Evolutionary conservation across 2,113 vertebrate genomes (phyloP).

Genomic region (Thunnus maccoyii): DNA sequence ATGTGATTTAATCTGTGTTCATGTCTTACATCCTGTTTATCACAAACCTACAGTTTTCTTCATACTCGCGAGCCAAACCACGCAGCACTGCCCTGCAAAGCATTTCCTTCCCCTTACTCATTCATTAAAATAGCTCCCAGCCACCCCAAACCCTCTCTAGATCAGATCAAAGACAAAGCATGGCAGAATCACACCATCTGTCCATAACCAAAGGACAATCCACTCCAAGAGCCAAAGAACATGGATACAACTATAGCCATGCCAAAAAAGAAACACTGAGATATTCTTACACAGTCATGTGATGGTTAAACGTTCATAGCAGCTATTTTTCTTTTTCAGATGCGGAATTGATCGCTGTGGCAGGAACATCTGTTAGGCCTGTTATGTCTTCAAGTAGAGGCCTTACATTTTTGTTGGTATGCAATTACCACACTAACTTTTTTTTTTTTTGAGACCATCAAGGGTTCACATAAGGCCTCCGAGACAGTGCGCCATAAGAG

Average conservation of each 20-base stretch:
- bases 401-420: constrained; percentile 47
- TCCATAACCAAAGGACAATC: constrained; percentile 76
- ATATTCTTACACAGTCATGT: constrained; percentile 19
- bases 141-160: constrained; percentile 69
- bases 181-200: constrained; percentile 77
- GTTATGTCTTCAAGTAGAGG: constrained; percentile 39
- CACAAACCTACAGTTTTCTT: constrained; percentile 37
- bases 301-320: constrained; percentile 31
- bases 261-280: constrained; percentile 33
- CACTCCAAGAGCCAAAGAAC: constrained; percentile 57
- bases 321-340: constrained; percentile 38
- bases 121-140: constrained; percentile 83
- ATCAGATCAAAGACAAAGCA: constrained; percentile 78
- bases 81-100: constrained; percentile 73
- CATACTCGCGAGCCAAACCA: constrained; percentile 57
- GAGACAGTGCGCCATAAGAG: constrained; percentile 35
- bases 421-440: constrained; percentile 41
- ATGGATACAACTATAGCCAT: constrained; percentile 32
- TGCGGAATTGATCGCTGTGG: constrained; percentile 36
- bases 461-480: constrained; percentile 50
- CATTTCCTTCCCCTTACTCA: constrained; percentile 87
- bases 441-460: constrained; percentile 34
- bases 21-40: constrained; percentile 44
- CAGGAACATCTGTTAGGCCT: constrained; percentile 63
- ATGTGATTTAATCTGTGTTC: constrained; percentile 38